Conservation (phyloP, 2,113 vertebrate genomes). For the Neogale vison region DNA sequence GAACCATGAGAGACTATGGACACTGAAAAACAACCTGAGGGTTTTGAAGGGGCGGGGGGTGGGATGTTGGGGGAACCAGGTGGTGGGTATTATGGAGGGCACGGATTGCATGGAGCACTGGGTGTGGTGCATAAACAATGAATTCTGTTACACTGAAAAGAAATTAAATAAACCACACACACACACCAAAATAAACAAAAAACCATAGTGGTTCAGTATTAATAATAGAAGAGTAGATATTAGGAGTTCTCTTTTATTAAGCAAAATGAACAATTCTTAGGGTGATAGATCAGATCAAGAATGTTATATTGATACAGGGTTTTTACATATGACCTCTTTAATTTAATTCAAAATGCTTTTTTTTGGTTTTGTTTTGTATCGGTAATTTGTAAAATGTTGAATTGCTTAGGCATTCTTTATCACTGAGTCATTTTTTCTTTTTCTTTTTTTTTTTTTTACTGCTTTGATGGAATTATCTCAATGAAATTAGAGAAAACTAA, state of each 20-base stretch:
- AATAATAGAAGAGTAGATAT: neutral
- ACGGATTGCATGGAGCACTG: too few species aligned
- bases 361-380: neutral
- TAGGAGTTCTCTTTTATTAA: neutral
- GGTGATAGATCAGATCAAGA: constrained; percentile 23
- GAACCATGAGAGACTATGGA: too few species aligned
- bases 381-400: neutral
- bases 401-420: neutral
- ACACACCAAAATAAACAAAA: too few species aligned
- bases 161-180: too few species aligned
- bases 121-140: too few species aligned
- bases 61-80: too few species aligned
- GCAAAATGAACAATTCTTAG: neutral
- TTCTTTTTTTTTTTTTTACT: neutral
- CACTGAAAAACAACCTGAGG: too few species aligned
- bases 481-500: neutral
- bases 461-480: neutral
- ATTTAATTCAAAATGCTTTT: neutral
- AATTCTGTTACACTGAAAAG: too few species aligned
- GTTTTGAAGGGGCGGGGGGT: too few species aligned
- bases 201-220: neutral
- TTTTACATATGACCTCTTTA: neutral
- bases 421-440: neutral
- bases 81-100: too few species aligned
- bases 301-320: neutral